Evolutionary conservation across 1,140 invertebrate species (phyloP), one percentile per base, ranked within the genome.

Genomic region (Campoletis sonorensis): DNA sequence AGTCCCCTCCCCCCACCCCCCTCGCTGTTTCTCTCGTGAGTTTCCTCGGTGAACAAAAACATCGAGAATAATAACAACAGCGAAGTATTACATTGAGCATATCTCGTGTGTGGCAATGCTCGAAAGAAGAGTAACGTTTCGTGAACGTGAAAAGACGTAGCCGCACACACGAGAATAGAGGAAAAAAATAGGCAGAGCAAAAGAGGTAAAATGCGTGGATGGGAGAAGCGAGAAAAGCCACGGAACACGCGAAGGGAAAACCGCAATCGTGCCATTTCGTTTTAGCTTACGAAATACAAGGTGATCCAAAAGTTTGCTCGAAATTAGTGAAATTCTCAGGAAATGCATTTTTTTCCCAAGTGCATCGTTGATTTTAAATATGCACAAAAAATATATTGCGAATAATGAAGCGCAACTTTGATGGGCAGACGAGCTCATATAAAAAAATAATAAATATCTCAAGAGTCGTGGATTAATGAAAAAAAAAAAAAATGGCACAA

Each of bases 151-250:
- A 21, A 58, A 58, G 54, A 58, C 18, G 10, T 58, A 58, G 21
- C 54, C 54, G 54, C 54, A 58, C 54, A 23, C 16, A 58, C 54
- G 54, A 58, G 54, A 13, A 23, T 18, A 13, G 18, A 23, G 18
- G 18, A 18, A 23, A 58, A n/a, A 58, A 7, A 13, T 58, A 21
- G 18, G 21, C 18, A 58, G 21, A 58, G 21, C 3, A n/a, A 18
- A 4, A 1, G 18, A 7, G 16, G 18, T 5, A 21, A 18, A 23
- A 33, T n/a, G 54, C n/a, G n/a, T 21, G 5, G 18, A n/a, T 23
- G 54, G 18, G 54, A 58, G 54, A 58, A n/a, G 54, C 21, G 54
- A 58, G 54, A 58, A 58, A 58, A 58, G 54, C 54, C 54, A 21
- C 54, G 54, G 21, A n/a, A 58, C 54, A 58, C 54, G 54, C 54